Evolutionary conservation across 2,797 vertebrate species (phyloP).

Genomic region (Anguilla megastoma): DNA sequence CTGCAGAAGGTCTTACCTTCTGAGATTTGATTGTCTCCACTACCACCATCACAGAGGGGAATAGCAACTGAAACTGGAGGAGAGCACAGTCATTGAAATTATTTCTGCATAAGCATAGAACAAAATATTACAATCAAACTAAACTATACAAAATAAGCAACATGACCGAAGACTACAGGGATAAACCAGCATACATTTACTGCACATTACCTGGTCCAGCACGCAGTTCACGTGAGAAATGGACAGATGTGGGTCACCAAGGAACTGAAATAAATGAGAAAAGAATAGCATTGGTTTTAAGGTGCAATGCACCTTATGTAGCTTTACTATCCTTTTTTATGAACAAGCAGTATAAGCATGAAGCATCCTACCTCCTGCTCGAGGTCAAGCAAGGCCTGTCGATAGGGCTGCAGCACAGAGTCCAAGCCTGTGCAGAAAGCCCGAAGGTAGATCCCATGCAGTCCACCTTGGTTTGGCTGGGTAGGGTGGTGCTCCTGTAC

Average conservation of each 20-base stretch:
- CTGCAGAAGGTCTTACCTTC: slow-evolving; percentile 74
- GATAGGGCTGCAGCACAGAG: slow-evolving; percentile 91
- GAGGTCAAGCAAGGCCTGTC: slow-evolving; percentile 91
- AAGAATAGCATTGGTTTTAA: slow-evolving; percentile 31
- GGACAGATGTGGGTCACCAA: slow-evolving; percentile 93
- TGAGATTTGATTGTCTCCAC: slow-evolving; percentile 95
- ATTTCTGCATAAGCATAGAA: neutral
- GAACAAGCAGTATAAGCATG: neutral
- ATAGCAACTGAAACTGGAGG: slow-evolving; percentile 92
- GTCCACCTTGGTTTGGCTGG: slow-evolving; percentile 81
- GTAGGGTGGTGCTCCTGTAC: slow-evolving; percentile 83
- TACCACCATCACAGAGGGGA: slow-evolving; percentile 94
- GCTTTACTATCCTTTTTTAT: neutral
- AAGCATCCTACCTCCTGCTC: slow-evolving; percentile 86
- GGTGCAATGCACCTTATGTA: neutral
- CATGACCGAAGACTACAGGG: neutral
- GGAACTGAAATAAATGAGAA: slow-evolving; percentile 79
- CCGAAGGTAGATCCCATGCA: slow-evolving; percentile 91
- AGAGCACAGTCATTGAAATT: slow-evolving; percentile 8
- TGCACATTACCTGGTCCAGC: slow-evolving; percentile 85
- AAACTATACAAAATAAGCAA: neutral
- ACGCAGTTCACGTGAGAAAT: slow-evolving; percentile 96
- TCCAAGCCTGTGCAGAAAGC: slow-evolving; percentile 96
- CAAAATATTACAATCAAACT: neutral
- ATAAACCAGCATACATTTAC: neutral